Conservation (phyloP, 2,888 invertebrate genomes). For the Cynaeus angustus region DNA sequence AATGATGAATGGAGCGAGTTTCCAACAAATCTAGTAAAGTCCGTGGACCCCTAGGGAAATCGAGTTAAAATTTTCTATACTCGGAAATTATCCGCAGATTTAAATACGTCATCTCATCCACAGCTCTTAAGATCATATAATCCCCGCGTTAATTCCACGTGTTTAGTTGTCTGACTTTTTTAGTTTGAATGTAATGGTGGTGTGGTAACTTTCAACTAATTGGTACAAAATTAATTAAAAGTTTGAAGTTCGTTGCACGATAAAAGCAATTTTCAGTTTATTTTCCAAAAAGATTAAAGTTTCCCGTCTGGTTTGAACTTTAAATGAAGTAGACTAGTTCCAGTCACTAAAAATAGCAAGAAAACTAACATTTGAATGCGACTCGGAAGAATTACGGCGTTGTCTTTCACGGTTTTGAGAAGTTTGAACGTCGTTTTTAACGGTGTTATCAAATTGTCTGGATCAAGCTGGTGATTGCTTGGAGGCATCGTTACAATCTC, state of each 20-base stretch:
- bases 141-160: no score
- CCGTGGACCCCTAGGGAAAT: conserved; percentile 27
- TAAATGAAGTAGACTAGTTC: no score
- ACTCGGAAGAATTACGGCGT: no score
- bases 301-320: no score
- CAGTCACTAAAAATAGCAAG: no score
- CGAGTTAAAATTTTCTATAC: conserved; percentile 32
- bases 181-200: background rate
- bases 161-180: no score
- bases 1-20: conserved; percentile 32
- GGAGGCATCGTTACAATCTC: background rate
- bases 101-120: conserved; percentile 14
- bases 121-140: no score
- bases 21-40: conserved; percentile 22
- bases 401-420: no score
- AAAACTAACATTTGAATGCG: no score
- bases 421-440: no score
- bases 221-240: conserved; percentile 10
- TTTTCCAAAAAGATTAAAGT: no score
- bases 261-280: no score
- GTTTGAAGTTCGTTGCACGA: background rate
- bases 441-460: background rate
- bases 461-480: background rate
- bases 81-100: conserved; percentile 1
- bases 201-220: background rate